These are phyloP conservation scores for Cenopis cana DNA, from an alignment of 2,888 invertebrate species.

Conservation along the genomic window DNA sequence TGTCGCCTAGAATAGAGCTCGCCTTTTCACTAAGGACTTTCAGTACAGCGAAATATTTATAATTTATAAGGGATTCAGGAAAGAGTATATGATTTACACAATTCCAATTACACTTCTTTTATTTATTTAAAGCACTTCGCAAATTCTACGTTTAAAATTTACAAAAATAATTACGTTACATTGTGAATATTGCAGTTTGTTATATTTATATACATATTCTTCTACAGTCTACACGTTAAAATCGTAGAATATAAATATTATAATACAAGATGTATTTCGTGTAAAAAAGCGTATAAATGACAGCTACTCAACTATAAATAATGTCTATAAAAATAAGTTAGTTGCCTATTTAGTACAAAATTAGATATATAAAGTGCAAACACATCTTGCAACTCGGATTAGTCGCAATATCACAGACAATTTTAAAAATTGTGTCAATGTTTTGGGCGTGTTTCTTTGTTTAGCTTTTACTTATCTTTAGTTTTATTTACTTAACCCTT, in stretches of 20 bases:
- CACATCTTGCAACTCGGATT: constrained; percentile 58
- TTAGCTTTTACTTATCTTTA: constrained; percentile 31
- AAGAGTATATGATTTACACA: neutral
- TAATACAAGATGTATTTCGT: constrained; percentile 11
- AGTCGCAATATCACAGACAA: constrained; percentile 76
- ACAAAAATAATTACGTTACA: constrained; percentile 29
- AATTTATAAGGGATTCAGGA: neutral
- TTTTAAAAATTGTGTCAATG: constrained; percentile 51
- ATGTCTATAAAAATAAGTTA: constrained; percentile 58
- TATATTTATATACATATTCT: constrained; percentile 4
- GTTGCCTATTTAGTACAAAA: constrained; percentile 46
- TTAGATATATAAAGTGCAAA: constrained; percentile 46
- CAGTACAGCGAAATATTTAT: neutral
- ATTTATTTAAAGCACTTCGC: constrained; percentile 24
- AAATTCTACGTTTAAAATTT: constrained; percentile 21
- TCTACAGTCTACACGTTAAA: constrained; percentile 17
- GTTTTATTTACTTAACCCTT: constrained; percentile 9
- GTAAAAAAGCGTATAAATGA: constrained; percentile 17
- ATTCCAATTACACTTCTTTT: constrained; percentile 8
- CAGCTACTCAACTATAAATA: constrained; percentile 20
- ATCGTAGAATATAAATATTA: constrained; percentile 19
- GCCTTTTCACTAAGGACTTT: too few relatives aligned
- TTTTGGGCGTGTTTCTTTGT: constrained; percentile 42
- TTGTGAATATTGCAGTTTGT: constrained; percentile 34
- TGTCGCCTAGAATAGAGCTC: neutral